These are phyloP conservation scores for Eueides isabella DNA, from an alignment of 1,140 invertebrate species.

Conservation along the genomic window DNA sequence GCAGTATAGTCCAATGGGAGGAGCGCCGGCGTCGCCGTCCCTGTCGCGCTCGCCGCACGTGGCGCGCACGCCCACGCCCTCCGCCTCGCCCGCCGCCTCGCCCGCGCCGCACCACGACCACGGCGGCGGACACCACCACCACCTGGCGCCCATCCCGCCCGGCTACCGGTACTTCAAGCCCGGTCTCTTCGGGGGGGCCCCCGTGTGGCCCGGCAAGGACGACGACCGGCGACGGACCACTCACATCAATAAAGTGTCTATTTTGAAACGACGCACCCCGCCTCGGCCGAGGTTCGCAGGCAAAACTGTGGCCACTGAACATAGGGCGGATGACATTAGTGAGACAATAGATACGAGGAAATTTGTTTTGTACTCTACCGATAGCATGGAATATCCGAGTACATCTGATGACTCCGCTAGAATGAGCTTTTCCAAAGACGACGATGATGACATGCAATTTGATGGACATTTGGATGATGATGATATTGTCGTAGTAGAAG, in stretches of 20 bases:
- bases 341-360: conserved; percentile 83
- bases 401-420: conserved; percentile 83
- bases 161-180: conserved; percentile 83
- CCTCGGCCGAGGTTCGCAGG: conserved; percentile 80
- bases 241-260: conserved; percentile 83
- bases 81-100: conserved; percentile 65
- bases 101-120: conserved; percentile 61
- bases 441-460: conserved; percentile 76
- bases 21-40: conserved; percentile 85
- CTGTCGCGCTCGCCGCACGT: conserved; percentile 85
- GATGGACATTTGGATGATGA: conserved; percentile 83
- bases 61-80: conserved; percentile 65
- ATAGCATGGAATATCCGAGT: conserved; percentile 82
- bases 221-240: conserved; percentile 79
- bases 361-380: conserved; percentile 85
- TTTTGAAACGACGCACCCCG: conserved; percentile 80
- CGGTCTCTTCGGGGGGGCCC: conserved; percentile 87
- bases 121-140: conserved; percentile 55
- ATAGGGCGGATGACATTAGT: conserved; percentile 63
- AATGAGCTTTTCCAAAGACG: conserved; percentile 57
- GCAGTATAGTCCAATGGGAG: conserved; percentile 81
- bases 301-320: conserved; percentile 75
- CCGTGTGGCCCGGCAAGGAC: conserved; percentile 84
- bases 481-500: conserved; percentile 84
- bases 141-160: conserved; percentile 70